Evolutionary conservation across 2,797 vertebrate species (phyloP).

Genomic region (Sebastes kiyomatsui): DNA sequence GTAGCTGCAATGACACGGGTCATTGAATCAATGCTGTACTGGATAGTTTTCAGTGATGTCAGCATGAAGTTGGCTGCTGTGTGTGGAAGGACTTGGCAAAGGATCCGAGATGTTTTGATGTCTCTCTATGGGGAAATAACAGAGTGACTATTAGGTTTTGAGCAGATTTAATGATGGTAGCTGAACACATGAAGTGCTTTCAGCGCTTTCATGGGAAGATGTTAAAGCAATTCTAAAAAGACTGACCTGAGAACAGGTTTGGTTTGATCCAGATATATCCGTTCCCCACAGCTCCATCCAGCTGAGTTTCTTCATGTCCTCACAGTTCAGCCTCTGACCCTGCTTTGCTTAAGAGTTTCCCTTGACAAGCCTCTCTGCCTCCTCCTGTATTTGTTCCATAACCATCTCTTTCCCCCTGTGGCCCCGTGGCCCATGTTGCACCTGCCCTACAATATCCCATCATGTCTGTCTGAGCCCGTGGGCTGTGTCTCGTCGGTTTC

Average conservation of each 20-base stretch:
- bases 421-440: constrained; percentile 38
- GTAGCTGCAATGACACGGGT: constrained; percentile 55
- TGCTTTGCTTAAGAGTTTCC: constrained; percentile 18
- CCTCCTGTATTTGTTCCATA: constrained; percentile 34
- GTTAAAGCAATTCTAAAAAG: neutral
- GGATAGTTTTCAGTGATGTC: constrained; percentile 51
- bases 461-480: constrained; percentile 25
- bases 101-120: constrained; percentile 10
- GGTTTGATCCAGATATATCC: neutral
- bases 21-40: constrained; percentile 55
- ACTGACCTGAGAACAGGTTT: neutral
- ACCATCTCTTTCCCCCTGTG: constrained; percentile 33
- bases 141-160: neutral
- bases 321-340: constrained; percentile 19
- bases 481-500: constrained; percentile 22
- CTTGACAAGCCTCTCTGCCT: constrained; percentile 14
- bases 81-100: constrained; percentile 16
- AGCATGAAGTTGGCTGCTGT: constrained; percentile 41
- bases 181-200: neutral
- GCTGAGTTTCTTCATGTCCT: constrained; percentile 12
- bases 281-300: neutral
- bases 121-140: neutral
- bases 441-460: constrained; percentile 45
- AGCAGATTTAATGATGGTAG: neutral
- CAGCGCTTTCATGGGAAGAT: neutral